Base-by-base conservation (phyloP, 2,113 vertebrate species). In the Trogon melanurus region DNA sequence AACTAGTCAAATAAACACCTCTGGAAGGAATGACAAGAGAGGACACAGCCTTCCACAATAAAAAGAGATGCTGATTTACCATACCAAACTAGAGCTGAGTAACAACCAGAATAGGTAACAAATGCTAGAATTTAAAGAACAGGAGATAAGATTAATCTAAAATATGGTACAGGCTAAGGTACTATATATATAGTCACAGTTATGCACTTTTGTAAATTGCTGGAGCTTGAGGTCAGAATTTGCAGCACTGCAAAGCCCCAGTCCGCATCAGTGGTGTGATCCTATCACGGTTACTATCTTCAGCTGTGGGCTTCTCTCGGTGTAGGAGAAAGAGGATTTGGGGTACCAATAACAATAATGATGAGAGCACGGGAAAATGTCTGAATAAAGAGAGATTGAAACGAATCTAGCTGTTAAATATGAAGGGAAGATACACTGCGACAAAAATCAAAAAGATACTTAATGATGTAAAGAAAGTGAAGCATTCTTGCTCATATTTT, bases 261-360 rank as follows among this genome's bases (percentile, higher is more conserved):
- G 32, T 18, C 25, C n/a, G 25, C 53, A 53, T 53, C 32, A 16
- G 21, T 44, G 29, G 12, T 38, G 57, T n/a, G 51, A 60, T 47
- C 29, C 27, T 34, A 45, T 36, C 1, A 1, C 2, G 1, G 5
- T 22, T 66, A 20, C 9, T 64, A 56, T 26, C 13, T 16, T 69
- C 54, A 82, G 51, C 62, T 47, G 38, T 15, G 32, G 38, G 34
- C 44, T 78, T 71, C 60, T 54, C 23, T 73, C 36, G 23, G 9
- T 3, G 27, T n/a, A 53, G 20, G 29, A 64, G 60, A 60, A 72
- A 70, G 44, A 64, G 10, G n/a, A 69, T 36, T 62, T 2, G 1
- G 26, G 65, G 56, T 72, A 44, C 9, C 41, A 41, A 38, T 22
- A 64, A 67, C 19, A 56, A 9, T 22, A 86, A 67, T 1, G 6